Evolutionary conservation across 2,888 invertebrate genomes (phyloP).

Genomic region (Mimas tiliae): DNA sequence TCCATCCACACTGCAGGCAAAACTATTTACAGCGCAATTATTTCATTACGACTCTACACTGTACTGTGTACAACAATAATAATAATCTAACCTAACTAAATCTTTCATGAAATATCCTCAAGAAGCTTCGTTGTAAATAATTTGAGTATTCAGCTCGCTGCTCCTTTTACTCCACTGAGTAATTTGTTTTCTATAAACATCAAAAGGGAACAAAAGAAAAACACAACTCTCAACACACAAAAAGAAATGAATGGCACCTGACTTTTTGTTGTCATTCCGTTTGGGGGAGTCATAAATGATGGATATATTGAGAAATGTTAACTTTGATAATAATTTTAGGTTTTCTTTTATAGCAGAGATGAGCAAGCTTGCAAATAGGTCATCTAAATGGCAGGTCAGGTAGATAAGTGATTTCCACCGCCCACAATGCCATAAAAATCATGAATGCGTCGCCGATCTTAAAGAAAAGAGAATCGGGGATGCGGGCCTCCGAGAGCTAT

Average conservation of each 20-base stretch:
- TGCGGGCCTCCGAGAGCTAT: too few relatives aligned
- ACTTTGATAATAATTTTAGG: neutral
- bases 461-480: too few relatives aligned
- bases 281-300: slow-evolving; percentile 4
- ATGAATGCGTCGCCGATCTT: too few relatives aligned
- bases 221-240: slow-evolving; percentile 4
- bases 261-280: slow-evolving; percentile 17
- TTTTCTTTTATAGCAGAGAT: neutral
- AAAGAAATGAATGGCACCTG: slow-evolving; percentile 14
- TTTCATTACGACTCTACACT: neutral
- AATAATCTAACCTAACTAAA: too few relatives aligned
- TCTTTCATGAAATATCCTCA: neutral
- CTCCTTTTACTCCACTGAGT: slow-evolving; percentile 5
- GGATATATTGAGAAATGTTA: neutral
- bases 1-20: too few relatives aligned
- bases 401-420: too few relatives aligned
- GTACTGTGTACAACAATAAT: neutral
- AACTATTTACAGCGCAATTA: too few relatives aligned
- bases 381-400: too few relatives aligned
- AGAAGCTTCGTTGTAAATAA: neutral
- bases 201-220: slow-evolving; percentile 22
- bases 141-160: neutral
- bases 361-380: neutral
- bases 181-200: slow-evolving; percentile 23
- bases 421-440: too few relatives aligned